Base-by-base conservation (phyloP, 2,797 vertebrate species). In the Rallus crepitans region DNA sequence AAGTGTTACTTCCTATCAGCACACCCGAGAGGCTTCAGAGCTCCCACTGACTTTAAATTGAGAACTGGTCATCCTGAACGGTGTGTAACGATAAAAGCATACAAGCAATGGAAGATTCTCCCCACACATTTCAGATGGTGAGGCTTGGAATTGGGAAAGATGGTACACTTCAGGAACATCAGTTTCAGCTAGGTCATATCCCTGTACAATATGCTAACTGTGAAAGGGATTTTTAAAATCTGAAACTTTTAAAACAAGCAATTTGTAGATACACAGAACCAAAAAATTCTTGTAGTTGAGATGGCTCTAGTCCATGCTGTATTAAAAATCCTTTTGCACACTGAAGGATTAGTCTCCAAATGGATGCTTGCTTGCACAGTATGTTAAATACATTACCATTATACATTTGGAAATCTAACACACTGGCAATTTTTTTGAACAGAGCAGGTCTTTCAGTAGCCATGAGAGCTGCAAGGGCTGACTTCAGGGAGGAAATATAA, bases 311-410 rank as follows among this genome's bases (percentile, higher is more conserved):
- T 33, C 6, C 12, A n/a, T 7, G 9, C 12, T 21, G 14, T 76
- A 89, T 50, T 82, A 31, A 68, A 79, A 60, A 33, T 20, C 28
- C 23, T 84, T 63, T 52, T 48, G 42, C 28, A 52, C 27, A n/a
- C 7, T 47, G 9, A 90, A 59, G 45, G 15, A 82, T 13, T 40
- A 48, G 48, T 30, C 31, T 59, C 42, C 17, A 87, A 85, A 72
- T 12, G 19, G 35, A 52, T 0, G 0, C 14, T 47, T 14, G 11
- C 24, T 68, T 39, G 5, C 33, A 40, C 14, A 30, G 52, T 15
- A 70, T 2, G 0, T 57, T 37, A 84, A 70, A 40, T 13, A 76
- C 2, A 16, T 28, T 35, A 60, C 27, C 25, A 42, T 45, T 35
- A 3, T 2, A 72, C 37, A 39, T 61, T 14, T 64, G 57, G 65